Evolutionary conservation across 2,888 invertebrate genomes (phyloP).

Genomic region (Sinelater perroti): DNA sequence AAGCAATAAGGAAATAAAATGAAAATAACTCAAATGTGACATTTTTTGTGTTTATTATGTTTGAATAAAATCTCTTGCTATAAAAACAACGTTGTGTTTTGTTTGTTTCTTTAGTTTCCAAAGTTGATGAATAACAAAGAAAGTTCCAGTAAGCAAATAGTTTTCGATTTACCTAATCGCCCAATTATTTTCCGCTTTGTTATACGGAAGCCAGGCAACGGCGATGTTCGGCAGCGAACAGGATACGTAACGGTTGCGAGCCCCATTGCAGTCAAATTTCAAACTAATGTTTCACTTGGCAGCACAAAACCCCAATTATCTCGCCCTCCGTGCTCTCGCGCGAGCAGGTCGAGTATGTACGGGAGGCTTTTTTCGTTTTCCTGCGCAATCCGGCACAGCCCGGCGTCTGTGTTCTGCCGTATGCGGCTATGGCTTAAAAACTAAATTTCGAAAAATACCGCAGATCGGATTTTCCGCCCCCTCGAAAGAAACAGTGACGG

Average conservation of each 20-base stretch:
- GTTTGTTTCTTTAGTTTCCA: not conserved
- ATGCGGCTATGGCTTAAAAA: not conserved
- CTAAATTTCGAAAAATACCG: not conserved
- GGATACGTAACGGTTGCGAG: constrained; percentile 31
- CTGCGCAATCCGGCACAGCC: constrained; percentile 5
- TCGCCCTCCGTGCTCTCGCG: constrained; percentile 40
- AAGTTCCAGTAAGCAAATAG: constrained; percentile 8
- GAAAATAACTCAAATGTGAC: no score
- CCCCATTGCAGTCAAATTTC: constrained; percentile 40
- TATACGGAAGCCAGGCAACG: constrained; percentile 11
- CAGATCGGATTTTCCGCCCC: constrained; percentile 25
- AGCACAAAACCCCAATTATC: constrained; percentile 46
- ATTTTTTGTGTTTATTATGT: no score
- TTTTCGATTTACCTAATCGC: constrained; percentile 11
- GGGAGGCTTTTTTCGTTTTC: constrained; percentile 22
- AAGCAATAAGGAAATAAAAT: no score
- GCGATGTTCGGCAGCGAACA: constrained; percentile 24
- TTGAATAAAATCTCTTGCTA: no score
- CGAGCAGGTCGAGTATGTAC: constrained; percentile 36
- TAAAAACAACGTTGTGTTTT: not conserved
- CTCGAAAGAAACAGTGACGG: constrained; percentile 11
- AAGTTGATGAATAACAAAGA: not conserved
- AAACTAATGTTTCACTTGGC: constrained; percentile 47
- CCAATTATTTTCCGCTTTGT: constrained; percentile 20
- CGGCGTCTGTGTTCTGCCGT: not conserved